Percentiles rank a stretch among this genome's conserved stretches.
Conservation (phyloP, 2,888 invertebrate species). For the Lathronympha strigana region DNA sequence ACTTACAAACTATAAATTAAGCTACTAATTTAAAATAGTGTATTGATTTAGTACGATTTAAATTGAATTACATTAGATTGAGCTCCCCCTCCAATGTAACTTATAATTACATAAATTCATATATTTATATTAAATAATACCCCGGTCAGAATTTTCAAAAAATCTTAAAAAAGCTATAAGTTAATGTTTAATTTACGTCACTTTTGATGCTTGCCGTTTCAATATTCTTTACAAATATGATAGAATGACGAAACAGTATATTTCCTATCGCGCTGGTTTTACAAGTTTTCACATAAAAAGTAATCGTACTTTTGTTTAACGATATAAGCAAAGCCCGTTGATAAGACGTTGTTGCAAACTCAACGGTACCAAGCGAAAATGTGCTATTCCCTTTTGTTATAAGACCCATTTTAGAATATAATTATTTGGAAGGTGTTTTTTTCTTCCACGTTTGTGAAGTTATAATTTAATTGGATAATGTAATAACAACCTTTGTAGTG, state of each 20-base stretch:
- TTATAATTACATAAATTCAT: conserved; percentile 34
- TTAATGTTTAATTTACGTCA: background rate
- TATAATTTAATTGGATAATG: conserved; percentile 13
- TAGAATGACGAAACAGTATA: background rate
- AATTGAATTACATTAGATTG: conserved; percentile 29
- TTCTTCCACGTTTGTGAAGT: background rate
- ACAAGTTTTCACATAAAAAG: conserved; percentile 23
- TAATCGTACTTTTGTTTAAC: conserved; percentile 14
- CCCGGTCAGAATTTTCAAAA: background rate
- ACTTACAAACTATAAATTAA: conserved; percentile 27
- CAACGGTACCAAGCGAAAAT: background rate
- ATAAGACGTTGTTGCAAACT: conserved; percentile 3
- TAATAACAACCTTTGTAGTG: conserved; percentile 14
- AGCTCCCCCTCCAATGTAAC: conserved; percentile 28
- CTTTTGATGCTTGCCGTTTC: background rate
- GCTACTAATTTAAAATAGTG: conserved; percentile 20
- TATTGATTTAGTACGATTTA: conserved; percentile 12
- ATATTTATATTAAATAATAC: conserved; percentile 3
- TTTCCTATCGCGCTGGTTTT: conserved; percentile 1
- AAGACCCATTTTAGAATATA: background rate
- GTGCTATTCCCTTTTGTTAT: background rate
- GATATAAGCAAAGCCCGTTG: conserved; percentile 17
- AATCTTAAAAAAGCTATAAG: background rate
- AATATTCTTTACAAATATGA: background rate
- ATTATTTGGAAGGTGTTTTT: background rate